Conservation (phyloP, 2,113 vertebrate species). For the Silurus asotus region DNA sequence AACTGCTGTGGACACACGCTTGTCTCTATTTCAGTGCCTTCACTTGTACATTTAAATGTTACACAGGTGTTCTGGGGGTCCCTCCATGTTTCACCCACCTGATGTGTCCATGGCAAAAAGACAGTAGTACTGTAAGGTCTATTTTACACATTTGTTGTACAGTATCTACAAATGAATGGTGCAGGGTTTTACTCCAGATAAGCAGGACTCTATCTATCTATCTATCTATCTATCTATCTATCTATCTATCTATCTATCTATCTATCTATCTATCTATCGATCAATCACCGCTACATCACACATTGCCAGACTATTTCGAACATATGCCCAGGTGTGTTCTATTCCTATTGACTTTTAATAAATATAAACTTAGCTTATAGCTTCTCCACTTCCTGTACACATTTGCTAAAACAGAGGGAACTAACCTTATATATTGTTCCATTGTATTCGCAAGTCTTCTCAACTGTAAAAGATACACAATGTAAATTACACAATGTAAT, state of each 20-base stretch:
- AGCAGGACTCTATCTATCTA: background rate
- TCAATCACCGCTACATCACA: background rate
- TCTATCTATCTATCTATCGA: background rate
- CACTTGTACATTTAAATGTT: constrained; percentile 1
- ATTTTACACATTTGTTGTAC: background rate
- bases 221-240: background rate
- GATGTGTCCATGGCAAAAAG: background rate
- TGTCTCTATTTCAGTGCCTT: constrained; percentile 1
- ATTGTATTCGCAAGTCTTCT: constrained; percentile 64
- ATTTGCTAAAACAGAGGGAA: background rate
- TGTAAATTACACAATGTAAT: background rate
- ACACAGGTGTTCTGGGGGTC: background rate
- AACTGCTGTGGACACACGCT: background rate
- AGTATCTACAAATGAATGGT: background rate
- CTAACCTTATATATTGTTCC: constrained; percentile 59
- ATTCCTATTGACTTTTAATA: background rate
- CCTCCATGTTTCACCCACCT: constrained; percentile 13
- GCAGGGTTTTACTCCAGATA: background rate
- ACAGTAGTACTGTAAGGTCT: background rate
- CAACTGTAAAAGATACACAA: constrained; percentile 59
- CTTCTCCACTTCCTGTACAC: background rate
- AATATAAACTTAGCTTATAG: too few species aligned
- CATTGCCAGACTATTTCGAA: background rate
- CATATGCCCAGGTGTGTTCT: background rate
- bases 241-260: background rate